A percentile compares a stretch with the other conserved stretches of the same genome.
Evolutionary conservation across 2,797 vertebrate species (phyloP).

Genomic region (Ciconia nigra): DNA sequence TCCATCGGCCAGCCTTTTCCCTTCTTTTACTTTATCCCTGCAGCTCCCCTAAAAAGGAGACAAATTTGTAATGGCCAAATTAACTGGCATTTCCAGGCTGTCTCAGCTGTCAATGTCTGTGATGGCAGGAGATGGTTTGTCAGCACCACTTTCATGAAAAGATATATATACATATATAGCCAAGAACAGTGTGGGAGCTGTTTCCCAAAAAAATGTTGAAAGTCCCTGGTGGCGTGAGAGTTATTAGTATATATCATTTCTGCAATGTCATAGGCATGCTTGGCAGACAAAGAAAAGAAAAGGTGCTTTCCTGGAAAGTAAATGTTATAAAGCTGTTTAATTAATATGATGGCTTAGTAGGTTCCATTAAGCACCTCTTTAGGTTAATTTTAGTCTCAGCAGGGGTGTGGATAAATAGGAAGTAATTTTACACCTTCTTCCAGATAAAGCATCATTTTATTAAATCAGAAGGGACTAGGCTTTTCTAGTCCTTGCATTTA

Average conservation of each 20-base stretch:
- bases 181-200: constrained; percentile 22
- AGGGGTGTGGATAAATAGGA: constrained; percentile 31
- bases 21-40: background rate
- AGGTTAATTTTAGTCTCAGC: constrained; percentile 27
- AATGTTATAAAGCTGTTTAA: constrained; percentile 16
- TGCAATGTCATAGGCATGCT: background rate
- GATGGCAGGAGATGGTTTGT: background rate
- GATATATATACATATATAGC: background rate
- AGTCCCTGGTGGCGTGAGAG: background rate
- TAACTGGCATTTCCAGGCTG: background rate
- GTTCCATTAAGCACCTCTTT: background rate
- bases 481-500: background rate
- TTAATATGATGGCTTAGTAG: constrained; percentile 6
- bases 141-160: background rate
- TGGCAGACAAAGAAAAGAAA: background rate
- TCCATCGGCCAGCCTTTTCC: background rate
- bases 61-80: background rate
- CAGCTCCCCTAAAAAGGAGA: background rate
- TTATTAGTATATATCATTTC: background rate
- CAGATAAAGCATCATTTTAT: background rate
- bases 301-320: background rate
- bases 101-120: background rate
- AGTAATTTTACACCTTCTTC: constrained; percentile 12
- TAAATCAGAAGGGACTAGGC: background rate
- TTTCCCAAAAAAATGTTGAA: background rate